A percentile compares a stretch with the other conserved stretches of the same genome.
Evolutionary conservation across 2,797 vertebrate species (phyloP).

Genomic region (Myiotriccus ornatus): DNA sequence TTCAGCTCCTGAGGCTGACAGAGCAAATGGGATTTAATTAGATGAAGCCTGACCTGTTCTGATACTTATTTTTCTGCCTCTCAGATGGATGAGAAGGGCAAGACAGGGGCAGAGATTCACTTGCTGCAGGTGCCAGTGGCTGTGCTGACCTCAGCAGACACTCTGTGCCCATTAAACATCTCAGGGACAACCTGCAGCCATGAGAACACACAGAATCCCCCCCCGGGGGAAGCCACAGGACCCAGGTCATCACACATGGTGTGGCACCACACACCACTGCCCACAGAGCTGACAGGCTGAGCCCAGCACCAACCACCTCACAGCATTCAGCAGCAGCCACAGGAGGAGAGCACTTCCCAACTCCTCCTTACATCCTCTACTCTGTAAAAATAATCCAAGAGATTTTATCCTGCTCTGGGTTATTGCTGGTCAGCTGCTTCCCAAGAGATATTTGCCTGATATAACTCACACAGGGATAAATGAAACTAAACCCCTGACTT

Average conservation of each 20-base stretch:
- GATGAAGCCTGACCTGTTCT: neutral
- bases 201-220: rapidly evolving
- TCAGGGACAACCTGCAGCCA: rapidly evolving
- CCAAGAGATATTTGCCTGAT: neutral
- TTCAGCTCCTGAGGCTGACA: neutral
- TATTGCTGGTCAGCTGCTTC: neutral
- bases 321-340: neutral
- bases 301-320: rapidly evolving
- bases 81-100: neutral
- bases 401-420: neutral
- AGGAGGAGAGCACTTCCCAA: neutral
- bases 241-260: rapidly evolving
- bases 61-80: neutral
- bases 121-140: neutral
- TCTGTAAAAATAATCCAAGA: neutral
- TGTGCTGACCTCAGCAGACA: neutral
- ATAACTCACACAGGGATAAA: neutral
- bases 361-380: rapidly evolving
- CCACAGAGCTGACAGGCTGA: neutral
- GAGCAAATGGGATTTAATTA: neutral
- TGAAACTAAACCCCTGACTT: neutral
- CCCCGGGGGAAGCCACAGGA: rapidly evolving
- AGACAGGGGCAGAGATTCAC: neutral
- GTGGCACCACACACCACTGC: rapidly evolving
- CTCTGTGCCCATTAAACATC: neutral